These are phyloP conservation scores for Dicyrtoma fusca DNA, from an alignment of 2,888 invertebrate species.

Conservation along the genomic window DNA sequence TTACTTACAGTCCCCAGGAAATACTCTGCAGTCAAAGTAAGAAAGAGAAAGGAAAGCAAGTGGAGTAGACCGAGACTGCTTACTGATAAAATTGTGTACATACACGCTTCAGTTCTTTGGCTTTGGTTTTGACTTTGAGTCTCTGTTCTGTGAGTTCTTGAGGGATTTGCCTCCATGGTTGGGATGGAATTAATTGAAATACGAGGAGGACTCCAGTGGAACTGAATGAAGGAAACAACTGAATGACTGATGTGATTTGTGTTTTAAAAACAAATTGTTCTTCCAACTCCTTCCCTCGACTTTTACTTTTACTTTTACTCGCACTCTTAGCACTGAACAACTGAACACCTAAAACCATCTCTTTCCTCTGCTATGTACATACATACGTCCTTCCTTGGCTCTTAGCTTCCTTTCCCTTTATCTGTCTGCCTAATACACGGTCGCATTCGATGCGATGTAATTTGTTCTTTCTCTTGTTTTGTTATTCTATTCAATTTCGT, in stretches of 20 bases:
- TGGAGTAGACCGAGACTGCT: not conserved
- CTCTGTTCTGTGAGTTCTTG: not conserved
- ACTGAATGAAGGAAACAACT: slow-evolving; percentile 28
- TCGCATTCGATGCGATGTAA: not conserved
- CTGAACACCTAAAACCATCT: not conserved
- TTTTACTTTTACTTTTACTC: no score
- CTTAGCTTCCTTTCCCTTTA: slow-evolving; percentile 24
- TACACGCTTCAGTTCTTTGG: not conserved
- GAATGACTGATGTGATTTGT: slow-evolving; percentile 34
- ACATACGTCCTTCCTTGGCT: not conserved
- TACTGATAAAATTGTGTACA: no score
- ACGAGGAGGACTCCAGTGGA: slow-evolving; percentile 30
- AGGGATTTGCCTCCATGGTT: slow-evolving; percentile 21
- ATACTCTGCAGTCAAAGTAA: not conserved
- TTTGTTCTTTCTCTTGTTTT: not conserved
- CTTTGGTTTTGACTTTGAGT: not conserved
- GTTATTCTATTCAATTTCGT: slow-evolving; percentile 18
- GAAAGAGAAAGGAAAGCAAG: not conserved
- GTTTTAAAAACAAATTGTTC: slow-evolving; percentile 33
- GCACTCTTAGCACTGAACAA: no score
- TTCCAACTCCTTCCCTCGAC: slow-evolving; percentile 6
- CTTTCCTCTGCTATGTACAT: not conserved
- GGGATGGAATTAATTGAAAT: slow-evolving; percentile 35
- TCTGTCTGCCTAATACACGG: not conserved
- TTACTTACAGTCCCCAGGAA: no score